phyloP scores from a whole-genome alignment of 2,888 invertebrate genomes.

The Bugulina stolonifera region DNA sequence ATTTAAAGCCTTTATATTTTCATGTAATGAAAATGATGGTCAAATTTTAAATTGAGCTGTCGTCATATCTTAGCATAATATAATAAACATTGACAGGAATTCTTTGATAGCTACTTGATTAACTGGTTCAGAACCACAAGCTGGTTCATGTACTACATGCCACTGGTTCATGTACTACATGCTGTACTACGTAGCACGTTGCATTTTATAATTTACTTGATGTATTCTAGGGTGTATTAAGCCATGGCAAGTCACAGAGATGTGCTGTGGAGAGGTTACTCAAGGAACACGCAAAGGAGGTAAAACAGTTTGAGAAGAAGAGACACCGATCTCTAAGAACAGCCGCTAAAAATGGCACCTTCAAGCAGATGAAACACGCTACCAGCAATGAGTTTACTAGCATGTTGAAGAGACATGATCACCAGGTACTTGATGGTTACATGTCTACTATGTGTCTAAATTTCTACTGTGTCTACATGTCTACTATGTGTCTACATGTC shows the following conservation, averaged over 20 bases:
- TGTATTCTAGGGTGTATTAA: not conserved
- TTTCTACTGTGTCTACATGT: no score
- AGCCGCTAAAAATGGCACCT: not conserved
- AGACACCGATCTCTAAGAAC: not conserved
- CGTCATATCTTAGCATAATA: not conserved
- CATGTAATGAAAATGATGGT: no score
- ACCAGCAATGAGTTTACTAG: not conserved
- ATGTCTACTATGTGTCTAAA: no score
- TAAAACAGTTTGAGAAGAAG: conserved; percentile 16
- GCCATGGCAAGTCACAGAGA: not conserved
- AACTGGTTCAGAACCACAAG: no score
- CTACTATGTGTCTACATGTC: no score
- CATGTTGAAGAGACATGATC: conserved; percentile 7
- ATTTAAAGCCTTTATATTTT: no score
- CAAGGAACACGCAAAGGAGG: not conserved
- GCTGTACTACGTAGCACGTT: no score
- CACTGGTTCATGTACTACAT: no score
- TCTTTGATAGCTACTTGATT: not conserved
- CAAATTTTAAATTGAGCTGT: no score
- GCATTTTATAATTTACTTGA: no score
- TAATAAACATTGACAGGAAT: not conserved
- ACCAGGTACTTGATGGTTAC: not conserved
- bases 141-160: no score
- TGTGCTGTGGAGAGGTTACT: conserved; percentile 19
- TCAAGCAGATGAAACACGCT: not conserved